Evolutionary conservation across 2,888 invertebrate genomes (phyloP).

Genomic region (Galeopsomyia nigrocyanea): DNA sequence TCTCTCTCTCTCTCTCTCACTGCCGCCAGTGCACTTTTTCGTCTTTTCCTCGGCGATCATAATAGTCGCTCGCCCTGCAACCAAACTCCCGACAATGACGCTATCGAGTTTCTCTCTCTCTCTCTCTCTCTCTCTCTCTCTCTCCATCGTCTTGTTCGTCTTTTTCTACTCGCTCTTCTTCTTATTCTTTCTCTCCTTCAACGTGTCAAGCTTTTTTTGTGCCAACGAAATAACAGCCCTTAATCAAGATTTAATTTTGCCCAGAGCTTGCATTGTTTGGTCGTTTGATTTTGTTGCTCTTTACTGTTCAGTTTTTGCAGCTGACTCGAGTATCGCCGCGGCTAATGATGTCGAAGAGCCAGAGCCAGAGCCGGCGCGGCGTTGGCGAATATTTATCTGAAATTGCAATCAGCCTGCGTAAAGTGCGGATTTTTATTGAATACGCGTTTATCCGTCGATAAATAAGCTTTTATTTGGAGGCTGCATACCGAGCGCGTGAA

Average conservation of each 20-base stretch:
- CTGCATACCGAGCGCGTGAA: slow-evolving; percentile 3
- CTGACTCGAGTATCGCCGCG: no score
- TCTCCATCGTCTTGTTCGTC: background rate
- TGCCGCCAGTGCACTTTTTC: slow-evolving; percentile 38
- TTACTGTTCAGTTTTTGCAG: no score
- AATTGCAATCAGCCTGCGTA: no score
- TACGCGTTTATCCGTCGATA: background rate
- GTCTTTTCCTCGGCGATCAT: slow-evolving; percentile 34
- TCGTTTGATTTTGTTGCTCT: no score
- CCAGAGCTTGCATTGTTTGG: no score
- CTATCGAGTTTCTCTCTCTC: slow-evolving; percentile 39
- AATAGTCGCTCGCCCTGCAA: slow-evolving; percentile 30
- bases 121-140: slow-evolving; percentile 17
- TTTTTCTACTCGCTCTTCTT: background rate
- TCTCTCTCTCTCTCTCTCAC: slow-evolving; percentile 14
- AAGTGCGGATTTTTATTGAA: background rate
- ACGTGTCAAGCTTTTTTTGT: slow-evolving; percentile 11
- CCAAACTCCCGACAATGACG: slow-evolving; percentile 39
- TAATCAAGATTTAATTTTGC: no score
- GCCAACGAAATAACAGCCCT: background rate
- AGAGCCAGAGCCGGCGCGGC: no score
- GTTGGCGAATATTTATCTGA: no score
- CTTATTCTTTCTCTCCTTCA: background rate
- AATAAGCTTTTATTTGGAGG: background rate
- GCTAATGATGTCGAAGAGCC: no score